Evolutionary conservation across 2,797 vertebrate species (phyloP), one percentile per base, ranked within the genome.

Genomic region (Garrulus glandarius): DNA sequence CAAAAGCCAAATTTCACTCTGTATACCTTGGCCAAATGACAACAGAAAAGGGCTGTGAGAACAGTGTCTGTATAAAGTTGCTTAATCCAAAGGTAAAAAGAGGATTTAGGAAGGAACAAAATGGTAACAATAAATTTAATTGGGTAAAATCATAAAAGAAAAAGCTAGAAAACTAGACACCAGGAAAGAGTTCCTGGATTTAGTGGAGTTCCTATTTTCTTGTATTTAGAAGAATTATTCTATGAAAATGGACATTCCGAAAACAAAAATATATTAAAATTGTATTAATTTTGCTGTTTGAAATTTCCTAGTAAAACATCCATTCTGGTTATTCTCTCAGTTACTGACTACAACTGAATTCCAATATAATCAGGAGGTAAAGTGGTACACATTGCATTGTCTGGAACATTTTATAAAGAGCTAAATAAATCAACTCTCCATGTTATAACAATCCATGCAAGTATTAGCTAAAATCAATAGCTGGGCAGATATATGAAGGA

Each of bases 401-500:
- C 76, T 93, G 78, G 72, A 91, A 71, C 36, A 57, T 64, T 91
- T 91, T 57, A 71, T 69, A 88, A 83, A 89, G 29, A 57, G 36
- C 30, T 85, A 78, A 87, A 93, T 85, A 94, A 92, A 96, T 91
- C 68, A 91, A 2, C 46, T 75, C 29, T 55, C 65, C 36, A 41
- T 65, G 53, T 89, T 95, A 96, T 86, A 94, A 85, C 29, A 89
- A 65, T 69, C 57, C 10, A 2, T 63, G n/a, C 46, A 89, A 92
- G 57, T 93, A 91, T 91, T 89, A 96, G 50, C 65, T 87, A 80
- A 95, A 96, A 96, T 91, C 92, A 92, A 89, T 87, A 96, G 34
- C 68, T 91, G 39, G 50, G 53, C 32, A 91, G 69, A 78, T 89
- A 89, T 65, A 87, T 65, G 68, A 94, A 87, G 60, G 39, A 52